Conservation (phyloP, 2,888 invertebrate genomes). For the Pyrgus malvae region DNA sequence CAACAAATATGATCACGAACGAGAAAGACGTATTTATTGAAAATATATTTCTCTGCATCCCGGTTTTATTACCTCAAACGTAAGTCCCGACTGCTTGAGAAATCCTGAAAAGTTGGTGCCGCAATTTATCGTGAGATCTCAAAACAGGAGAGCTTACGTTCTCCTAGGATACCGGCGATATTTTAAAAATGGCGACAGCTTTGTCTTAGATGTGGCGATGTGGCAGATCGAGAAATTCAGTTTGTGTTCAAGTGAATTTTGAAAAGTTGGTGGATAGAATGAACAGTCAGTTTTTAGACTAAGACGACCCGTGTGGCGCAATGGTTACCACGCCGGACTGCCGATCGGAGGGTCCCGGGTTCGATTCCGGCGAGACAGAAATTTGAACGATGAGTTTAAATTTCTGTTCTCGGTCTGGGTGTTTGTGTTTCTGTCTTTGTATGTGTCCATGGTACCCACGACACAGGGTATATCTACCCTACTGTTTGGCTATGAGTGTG, state of each 20-base stretch:
- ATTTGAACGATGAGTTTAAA: no score
- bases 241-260: slow-evolving; percentile 10
- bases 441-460: no score
- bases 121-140: slow-evolving; percentile 26
- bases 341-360: no score
- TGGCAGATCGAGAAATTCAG: slow-evolving; percentile 16
- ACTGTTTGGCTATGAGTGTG: no score
- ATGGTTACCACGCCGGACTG: no score
- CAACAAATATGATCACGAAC: background rate
- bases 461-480: no score
- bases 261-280: no score
- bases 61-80: slow-evolving; percentile 16
- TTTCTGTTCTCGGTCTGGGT: no score
- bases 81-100: slow-evolving; percentile 9
- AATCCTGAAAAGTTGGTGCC: slow-evolving; percentile 20
- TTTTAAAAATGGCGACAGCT: slow-evolving; percentile 19
- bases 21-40: slow-evolving; percentile 1
- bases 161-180: slow-evolving; percentile 15
- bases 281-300: no score
- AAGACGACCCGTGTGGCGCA: no score
- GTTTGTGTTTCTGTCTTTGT: no score
- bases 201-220: slow-evolving; percentile 13
- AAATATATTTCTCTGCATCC: slow-evolving; percentile 15
- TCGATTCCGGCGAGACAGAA: no score
- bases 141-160: slow-evolving; percentile 25